Percentiles rank a stretch among this genome's conserved stretches.
Evolutionary conservation across 2,113 vertebrate species (phyloP).

Genomic region (Chrysochloris asiatica): DNA sequence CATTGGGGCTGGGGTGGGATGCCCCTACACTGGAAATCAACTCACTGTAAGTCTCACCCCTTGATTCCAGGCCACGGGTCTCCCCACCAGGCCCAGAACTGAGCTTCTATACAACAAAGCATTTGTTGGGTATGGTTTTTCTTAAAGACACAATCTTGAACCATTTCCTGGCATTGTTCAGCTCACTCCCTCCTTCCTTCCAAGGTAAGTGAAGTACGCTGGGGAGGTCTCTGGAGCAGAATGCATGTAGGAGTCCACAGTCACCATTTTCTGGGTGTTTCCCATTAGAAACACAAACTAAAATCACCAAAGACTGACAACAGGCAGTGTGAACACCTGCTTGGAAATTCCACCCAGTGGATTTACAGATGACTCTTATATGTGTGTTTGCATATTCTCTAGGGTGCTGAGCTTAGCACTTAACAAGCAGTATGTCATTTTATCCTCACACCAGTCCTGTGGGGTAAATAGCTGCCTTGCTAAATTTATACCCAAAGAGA

Average conservation of each 20-base stretch:
- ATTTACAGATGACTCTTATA: not conserved
- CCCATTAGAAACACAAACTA: not conserved
- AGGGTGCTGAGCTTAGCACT: not conserved
- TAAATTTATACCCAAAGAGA: not conserved
- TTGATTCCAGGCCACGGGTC: not conserved
- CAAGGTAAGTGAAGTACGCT: not conserved
- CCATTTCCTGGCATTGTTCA: not conserved
- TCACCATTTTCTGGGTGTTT: not conserved
- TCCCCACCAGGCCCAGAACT: not conserved
- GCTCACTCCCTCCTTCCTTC: not conserved
- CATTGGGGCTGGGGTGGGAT: fast-evolving
- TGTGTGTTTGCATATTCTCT: not conserved
- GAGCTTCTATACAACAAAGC: not conserved
- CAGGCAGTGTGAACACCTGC: not conserved
- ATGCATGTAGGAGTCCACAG: not conserved
- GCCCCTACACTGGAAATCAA: not conserved
- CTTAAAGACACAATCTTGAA: not conserved
- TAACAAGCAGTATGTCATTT: not conserved
- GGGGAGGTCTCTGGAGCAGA: not conserved
- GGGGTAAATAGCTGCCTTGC: not conserved
- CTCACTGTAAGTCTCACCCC: not conserved
- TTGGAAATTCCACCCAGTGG: not conserved
- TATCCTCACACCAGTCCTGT: not conserved
- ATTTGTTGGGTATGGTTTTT: fast-evolving
- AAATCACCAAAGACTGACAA: not conserved